Percentiles rank a stretch among this genome's conserved stretches.
Conservation (phyloP, 2,888 invertebrate genomes). For the Antitype chi region DNA sequence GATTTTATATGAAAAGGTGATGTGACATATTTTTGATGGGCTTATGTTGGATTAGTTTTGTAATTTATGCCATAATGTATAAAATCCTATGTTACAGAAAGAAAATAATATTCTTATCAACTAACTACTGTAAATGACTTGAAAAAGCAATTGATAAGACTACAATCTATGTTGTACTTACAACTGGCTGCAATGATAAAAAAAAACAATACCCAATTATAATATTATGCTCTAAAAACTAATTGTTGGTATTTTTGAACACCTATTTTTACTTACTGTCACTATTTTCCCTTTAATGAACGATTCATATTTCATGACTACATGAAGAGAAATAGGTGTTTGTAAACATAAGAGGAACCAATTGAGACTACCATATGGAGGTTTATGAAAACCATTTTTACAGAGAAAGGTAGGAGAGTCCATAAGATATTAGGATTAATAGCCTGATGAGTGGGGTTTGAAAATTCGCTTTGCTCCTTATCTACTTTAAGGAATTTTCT, state of each 20-base stretch:
- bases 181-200: slow-evolving; percentile 63
- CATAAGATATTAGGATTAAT: neutral
- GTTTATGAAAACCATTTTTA: neutral
- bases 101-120: slow-evolving; percentile 36
- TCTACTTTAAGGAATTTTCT: slow-evolving; percentile 2
- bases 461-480: neutral
- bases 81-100: neutral
- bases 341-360: neutral
- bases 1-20: neutral
- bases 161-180: slow-evolving; percentile 57
- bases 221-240: slow-evolving; percentile 1
- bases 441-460: neutral
- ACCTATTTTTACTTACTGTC: slow-evolving; percentile 19
- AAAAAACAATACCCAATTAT: slow-evolving; percentile 20
- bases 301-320: neutral
- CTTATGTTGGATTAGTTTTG: neutral
- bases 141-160: slow-evolving; percentile 17
- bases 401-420: neutral
- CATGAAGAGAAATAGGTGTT: neutral
- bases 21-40: neutral
- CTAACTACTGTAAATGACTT: slow-evolving; percentile 15
- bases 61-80: neutral
- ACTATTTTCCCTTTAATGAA: slow-evolving; percentile 18
- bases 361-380: neutral
- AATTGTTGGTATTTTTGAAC: neutral